A percentile compares a stretch with the other conserved stretches of the same genome.
Evolutionary conservation across 64 coral and sea anemone genomes (phyloP).

Genomic region (Porites australiensis): DNA sequence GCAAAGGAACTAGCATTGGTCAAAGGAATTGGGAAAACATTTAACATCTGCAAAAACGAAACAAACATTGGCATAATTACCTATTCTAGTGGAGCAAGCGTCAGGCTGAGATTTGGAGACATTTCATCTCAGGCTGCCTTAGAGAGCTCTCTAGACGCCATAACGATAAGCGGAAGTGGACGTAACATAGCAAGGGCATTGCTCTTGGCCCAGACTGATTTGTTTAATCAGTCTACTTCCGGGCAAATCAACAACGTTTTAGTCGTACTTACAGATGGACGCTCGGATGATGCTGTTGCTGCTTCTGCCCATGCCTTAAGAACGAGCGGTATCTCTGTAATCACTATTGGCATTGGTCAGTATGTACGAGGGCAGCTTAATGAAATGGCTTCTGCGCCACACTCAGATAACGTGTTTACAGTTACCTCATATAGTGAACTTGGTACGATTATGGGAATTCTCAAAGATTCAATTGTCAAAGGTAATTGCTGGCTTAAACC

Average conservation of each 20-base stretch:
- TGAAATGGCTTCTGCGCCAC: slow-evolving; percentile 26
- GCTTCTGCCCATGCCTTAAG: not conserved
- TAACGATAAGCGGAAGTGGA: not conserved
- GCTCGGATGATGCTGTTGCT: not conserved
- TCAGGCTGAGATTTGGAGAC: not conserved
- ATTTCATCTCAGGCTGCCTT: not conserved
- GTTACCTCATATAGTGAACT: not conserved
- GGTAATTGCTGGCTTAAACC: not conserved
- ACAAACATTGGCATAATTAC: slow-evolving; percentile 1
- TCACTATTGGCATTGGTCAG: not conserved
- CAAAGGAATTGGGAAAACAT: not conserved
- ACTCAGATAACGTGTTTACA: slow-evolving; percentile 1
- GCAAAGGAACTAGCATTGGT: not conserved
- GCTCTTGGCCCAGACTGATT: not conserved
- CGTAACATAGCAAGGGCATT: not conserved
- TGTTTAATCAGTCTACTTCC: not conserved
- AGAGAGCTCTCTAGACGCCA: not conserved
- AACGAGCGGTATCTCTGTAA: not conserved
- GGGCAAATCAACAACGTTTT: not conserved
- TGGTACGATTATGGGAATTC: not conserved
- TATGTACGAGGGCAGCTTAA: slow-evolving; percentile 2
- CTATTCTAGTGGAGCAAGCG: not conserved
- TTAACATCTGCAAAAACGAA: not conserved
- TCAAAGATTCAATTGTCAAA: not conserved
- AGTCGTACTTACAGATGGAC: not conserved